Conservation (phyloP, 2,113 vertebrate genomes). For the Pluvianellus socialis region DNA sequence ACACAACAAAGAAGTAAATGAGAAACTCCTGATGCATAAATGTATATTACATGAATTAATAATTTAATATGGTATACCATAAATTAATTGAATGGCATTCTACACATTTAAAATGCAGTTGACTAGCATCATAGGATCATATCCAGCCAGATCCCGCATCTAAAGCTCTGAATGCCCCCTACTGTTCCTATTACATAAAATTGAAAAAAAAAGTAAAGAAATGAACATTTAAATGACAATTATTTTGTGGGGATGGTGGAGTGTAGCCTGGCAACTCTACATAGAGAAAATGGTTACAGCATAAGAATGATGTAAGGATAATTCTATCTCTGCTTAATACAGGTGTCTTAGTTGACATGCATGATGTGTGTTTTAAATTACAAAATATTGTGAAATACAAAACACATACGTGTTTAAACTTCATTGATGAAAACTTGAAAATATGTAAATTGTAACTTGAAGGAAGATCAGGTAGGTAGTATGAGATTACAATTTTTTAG, state of each 20-base stretch:
- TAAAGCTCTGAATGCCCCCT: constrained; percentile 76
- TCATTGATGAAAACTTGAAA: neutral
- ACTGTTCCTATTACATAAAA: constrained; percentile 72
- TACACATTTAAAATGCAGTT: constrained; percentile 8
- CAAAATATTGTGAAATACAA: neutral
- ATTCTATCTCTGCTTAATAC: neutral
- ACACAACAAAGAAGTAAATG: neutral
- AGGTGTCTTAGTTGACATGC: neutral
- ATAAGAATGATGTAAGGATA: neutral
- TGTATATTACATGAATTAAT: neutral
- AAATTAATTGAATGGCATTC: neutral
- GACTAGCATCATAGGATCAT: neutral
- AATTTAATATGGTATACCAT: neutral
- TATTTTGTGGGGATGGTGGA: neutral
- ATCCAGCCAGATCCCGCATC: constrained; percentile 46
- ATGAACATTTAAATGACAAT: constrained; percentile 30
- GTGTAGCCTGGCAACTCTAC: neutral
- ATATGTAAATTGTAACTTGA: neutral
- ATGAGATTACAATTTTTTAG: neutral
- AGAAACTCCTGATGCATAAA: neutral
- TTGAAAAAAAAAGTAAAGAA: constrained; percentile 35
- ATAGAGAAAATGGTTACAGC: neutral
- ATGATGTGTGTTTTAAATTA: neutral
- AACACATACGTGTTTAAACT: neutral
- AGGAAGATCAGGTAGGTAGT: neutral